phyloP scores from a whole-genome alignment of 2,113 vertebrate genomes.

The Poeciliopsis turrubarensis region DNA sequence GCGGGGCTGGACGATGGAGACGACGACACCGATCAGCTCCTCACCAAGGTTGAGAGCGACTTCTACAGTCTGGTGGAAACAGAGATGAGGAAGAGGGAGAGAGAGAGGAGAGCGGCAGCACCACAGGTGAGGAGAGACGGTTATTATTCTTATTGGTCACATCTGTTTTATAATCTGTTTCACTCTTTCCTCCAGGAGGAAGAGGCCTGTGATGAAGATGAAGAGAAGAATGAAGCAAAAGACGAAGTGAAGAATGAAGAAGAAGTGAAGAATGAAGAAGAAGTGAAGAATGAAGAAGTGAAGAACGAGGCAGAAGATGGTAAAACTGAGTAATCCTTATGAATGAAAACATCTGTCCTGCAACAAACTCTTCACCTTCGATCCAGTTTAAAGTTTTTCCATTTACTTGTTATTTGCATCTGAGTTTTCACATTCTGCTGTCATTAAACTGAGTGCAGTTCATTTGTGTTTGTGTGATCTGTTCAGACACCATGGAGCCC shows the following conservation, averaged over 20 bases:
- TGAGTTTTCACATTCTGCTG: background rate
- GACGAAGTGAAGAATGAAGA: background rate
- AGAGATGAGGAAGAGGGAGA: conserved; percentile 44
- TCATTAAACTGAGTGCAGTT: background rate
- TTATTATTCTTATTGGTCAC: background rate
- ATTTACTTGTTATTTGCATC: background rate
- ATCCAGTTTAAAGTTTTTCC: background rate
- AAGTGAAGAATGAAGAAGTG: conserved; percentile 13
- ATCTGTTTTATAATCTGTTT: background rate
- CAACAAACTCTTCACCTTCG: background rate
- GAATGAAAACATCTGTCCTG: background rate
- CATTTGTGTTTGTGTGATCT: background rate
- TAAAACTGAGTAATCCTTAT: background rate
- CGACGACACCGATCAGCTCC: conserved; percentile 41
- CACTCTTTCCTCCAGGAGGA: conserved; percentile 44
- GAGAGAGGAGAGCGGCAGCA: conserved; percentile 6
- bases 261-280: conserved; percentile 2
- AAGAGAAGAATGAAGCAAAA: conserved; percentile 38
- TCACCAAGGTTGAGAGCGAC: conserved; percentile 42
- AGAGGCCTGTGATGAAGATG: conserved; percentile 34
- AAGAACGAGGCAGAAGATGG: background rate
- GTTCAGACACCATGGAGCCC: background rate
- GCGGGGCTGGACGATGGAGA: conserved; percentile 30
- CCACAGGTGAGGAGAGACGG: conserved; percentile 1
- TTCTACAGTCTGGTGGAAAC: conserved; percentile 58